Base-by-base conservation (phyloP, 2,113 vertebrate species). In the Orthonyx spaldingii region DNA sequence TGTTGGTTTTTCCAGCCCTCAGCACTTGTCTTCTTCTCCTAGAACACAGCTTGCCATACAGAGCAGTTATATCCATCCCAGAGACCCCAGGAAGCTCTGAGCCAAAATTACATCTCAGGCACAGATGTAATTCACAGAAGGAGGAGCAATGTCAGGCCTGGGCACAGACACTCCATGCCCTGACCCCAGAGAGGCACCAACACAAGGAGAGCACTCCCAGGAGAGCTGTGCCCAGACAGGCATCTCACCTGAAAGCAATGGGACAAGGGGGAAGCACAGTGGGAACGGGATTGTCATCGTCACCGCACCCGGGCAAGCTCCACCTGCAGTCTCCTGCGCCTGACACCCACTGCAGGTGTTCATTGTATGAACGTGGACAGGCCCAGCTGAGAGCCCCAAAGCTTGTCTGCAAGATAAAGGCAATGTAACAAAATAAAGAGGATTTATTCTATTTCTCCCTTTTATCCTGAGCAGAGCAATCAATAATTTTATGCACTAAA, bases 281-380 rank as follows among this genome's bases (percentile, higher is more conserved):
- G 44, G 84, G 7, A 27, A 6, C 0, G 28, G 69, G 28, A 13
- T 1, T 35, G 41, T 19, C 76, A 12, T 21, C 22, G 68, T 3
- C 68, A 22, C 3, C 7, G 1, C 9, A 1, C 26, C 19, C 3
- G 26, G 55, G 5, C 8, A 4, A 5, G 69, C 41, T 17, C 59
- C 41, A 9, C 0, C 41, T 11, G 41, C 78, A 47, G 59, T 44
- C 32, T 6, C 35, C 60, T 9, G 49, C 4, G 10, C 10, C 42
- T 5, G 32, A 3, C 42, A 23, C 26, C 16, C 39, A 0, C 30
- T 17, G 46, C 42, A 33, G 47, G 0, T 5, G 39, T 3, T 24
- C 8, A 1, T 1, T 11, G 59, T 0, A 2, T 1, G 37, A 13
- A 4, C 5, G 0, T 3, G 68, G 50, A 0, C n/a, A 56, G 59